Evolutionary conservation across 2,888 invertebrate genomes (phyloP), one percentile per base, ranked within the genome.

Genomic region (Halictus ligatus): DNA sequence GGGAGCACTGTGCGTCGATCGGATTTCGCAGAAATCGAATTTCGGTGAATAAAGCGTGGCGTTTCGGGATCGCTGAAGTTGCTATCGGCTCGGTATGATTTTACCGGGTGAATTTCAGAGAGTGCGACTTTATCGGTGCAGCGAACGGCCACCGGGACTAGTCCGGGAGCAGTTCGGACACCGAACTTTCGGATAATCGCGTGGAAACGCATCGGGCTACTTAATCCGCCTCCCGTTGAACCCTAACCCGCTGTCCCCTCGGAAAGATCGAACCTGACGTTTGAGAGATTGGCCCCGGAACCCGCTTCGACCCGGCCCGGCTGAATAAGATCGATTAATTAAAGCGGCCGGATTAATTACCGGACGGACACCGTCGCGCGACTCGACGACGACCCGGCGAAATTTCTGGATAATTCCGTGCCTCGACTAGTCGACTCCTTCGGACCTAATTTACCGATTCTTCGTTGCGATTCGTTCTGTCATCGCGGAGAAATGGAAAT

Each of bases 121-220:
- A 18, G 12, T 35, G 18, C 35, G 48, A 29, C 50, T 48, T 21
- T 35, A 73, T 73, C 73, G 48, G 18, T 18, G 18, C 29, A 18
- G 18, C 43, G 75, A 64, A n/a, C 76, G 69, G 71, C 77, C 72
- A 67, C 78, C 64, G 67, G 25, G 43, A 75, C 80, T 75, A 74
- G 71, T 82, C 74, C n/a, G n/a, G 10, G 35, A 75, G n/a, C 72
- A 78, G 83, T 76, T 77, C 64, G 58, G 73, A 77, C 80, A 77
- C 64, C 50, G 35, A 83, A 85, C 71, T 87, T 78, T 48, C 48
- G 64, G 64, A 35, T 87, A 87, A 87, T 86, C 86, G 86, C 69
- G 67, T 89, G 83, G 81, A 80, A 80, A 83, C 77, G 74, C 54
- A 54, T 48, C 67, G 50, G 69, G 71, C 80, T 43, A 84, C 78